Evolutionary conservation across 2,888 invertebrate genomes (phyloP).

Genomic region (Rhopalosiphum nymphaeae): DNA sequence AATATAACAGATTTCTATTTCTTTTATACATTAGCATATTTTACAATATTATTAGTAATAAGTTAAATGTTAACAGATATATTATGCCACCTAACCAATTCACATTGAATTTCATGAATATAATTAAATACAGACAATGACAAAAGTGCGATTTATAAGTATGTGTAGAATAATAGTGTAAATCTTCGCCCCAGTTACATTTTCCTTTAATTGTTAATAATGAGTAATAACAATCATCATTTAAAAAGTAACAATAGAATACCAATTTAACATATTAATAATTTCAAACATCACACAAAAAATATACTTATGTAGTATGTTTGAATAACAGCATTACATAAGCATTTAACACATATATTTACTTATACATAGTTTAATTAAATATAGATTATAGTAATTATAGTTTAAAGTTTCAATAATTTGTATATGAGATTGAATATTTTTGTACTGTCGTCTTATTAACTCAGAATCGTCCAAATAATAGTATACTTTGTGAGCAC

Average conservation of each 20-base stretch:
- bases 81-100: background rate
- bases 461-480: background rate
- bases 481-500: background rate
- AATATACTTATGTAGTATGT: background rate
- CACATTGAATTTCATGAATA: background rate
- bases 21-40: background rate
- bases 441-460: background rate
- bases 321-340: background rate
- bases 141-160: background rate
- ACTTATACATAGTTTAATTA: background rate
- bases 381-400: background rate
- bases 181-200: background rate
- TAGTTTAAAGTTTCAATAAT: background rate
- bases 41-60: background rate
- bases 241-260: background rate
- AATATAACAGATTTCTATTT: background rate
- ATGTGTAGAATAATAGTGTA: background rate
- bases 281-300: background rate
- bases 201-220: background rate
- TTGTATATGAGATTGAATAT: background rate
- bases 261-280: background rate
- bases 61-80: background rate
- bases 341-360: background rate
- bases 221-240: background rate
- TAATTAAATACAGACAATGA: background rate